A percentile compares a stretch with the other conserved stretches of the same genome.
These are phyloP conservation scores for Lonchura striata DNA, from an alignment of 2,113 vertebrate species.

Conservation along the genomic window DNA sequence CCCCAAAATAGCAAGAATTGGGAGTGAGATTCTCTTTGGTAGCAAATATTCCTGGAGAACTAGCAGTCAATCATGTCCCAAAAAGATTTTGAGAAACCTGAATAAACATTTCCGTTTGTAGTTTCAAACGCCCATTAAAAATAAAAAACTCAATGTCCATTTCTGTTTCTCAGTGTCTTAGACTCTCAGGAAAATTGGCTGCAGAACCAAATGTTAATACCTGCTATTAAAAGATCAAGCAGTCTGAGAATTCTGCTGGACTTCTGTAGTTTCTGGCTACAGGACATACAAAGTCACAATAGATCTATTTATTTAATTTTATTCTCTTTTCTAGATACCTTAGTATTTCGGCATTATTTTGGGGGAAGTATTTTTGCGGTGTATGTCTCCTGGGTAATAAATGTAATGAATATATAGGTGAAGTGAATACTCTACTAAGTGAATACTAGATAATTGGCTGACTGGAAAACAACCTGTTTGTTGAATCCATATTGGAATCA, in stretches of 20 bases:
- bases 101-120: slow-evolving; percentile 13
- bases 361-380: neutral
- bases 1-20: neutral
- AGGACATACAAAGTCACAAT: neutral
- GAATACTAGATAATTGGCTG: neutral
- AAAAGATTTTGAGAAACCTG: slow-evolving; percentile 10
- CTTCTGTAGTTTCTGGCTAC: neutral
- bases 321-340: neutral
- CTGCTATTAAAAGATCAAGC: neutral
- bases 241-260: neutral
- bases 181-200: neutral
- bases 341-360: neutral
- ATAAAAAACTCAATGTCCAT: neutral
- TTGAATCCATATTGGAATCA: neutral
- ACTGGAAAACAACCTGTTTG: neutral
- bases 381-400: neutral
- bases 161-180: neutral
- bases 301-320: neutral
- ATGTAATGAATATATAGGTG: neutral
- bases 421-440: neutral
- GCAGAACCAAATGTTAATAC: neutral
- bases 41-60: slow-evolving; percentile 5
- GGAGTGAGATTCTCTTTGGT: neutral
- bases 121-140: slow-evolving; percentile 23
- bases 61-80: neutral